Evolutionary conservation across 2,888 invertebrate genomes (phyloP).

Genomic region (Erebia epiphron): DNA sequence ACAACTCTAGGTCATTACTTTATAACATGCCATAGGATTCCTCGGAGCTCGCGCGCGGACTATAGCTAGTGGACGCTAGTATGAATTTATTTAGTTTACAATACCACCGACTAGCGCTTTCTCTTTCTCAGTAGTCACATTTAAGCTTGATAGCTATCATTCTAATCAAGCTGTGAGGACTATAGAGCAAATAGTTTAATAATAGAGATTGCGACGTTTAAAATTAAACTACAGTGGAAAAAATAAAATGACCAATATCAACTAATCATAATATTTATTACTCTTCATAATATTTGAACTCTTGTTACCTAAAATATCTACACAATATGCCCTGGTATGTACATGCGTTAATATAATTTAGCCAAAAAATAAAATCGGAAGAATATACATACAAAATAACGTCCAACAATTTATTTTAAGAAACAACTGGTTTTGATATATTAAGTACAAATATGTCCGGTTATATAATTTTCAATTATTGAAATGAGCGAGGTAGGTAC

Average conservation of each 20-base stretch:
- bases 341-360: slow-evolving; percentile 63
- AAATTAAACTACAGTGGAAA: background rate
- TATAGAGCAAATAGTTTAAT: too few species aligned
- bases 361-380: slow-evolving; percentile 71
- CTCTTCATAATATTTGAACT: slow-evolving; percentile 80
- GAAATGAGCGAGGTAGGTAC: slow-evolving; percentile 49
- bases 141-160: too few species aligned
- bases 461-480: slow-evolving; percentile 40
- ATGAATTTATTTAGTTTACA: too few species aligned
- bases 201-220: too few species aligned
- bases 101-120: too few species aligned
- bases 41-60: too few species aligned
- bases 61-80: too few species aligned
- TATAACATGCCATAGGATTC: too few species aligned
- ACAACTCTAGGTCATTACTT: too few species aligned
- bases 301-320: slow-evolving; percentile 80
- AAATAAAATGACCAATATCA: slow-evolving; percentile 55
- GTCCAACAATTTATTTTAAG: slow-evolving; percentile 66
- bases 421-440: slow-evolving; percentile 61
- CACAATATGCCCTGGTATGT: slow-evolving; percentile 74
- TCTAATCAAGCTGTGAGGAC: too few species aligned
- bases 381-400: slow-evolving; percentile 75
- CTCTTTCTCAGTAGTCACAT: too few species aligned
- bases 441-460: slow-evolving; percentile 67
- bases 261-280: slow-evolving; percentile 81